These are phyloP conservation scores for mouse (Mus musculus) DNA, from an alignment of 2,113 vertebrate species.

Conservation along the genomic window DNA sequence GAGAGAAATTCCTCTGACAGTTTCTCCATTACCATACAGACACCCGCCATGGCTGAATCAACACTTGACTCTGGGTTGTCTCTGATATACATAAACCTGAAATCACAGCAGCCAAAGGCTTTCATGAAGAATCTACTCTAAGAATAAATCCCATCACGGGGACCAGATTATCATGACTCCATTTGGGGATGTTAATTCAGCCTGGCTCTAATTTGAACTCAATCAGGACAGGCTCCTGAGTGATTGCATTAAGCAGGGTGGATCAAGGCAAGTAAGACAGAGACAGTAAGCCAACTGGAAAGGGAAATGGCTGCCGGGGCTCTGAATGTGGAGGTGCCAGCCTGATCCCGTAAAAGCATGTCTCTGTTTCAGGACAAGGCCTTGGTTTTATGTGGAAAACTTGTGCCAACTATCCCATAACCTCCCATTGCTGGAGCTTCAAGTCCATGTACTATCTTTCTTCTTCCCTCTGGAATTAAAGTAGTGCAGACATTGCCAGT, in stretches of 20 bases:
- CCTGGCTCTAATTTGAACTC: constrained; percentile 57
- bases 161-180: background rate
- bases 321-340: background rate
- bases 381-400: background rate
- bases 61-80: background rate
- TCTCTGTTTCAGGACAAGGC: background rate
- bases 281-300: constrained; percentile 22
- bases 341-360: background rate
- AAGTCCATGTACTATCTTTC: background rate
- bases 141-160: constrained; percentile 26
- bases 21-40: background rate
- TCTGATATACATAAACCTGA: background rate
- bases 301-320: background rate
- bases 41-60: background rate
- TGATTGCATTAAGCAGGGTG: constrained; percentile 24
- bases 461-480: background rate
- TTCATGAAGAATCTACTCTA: constrained; percentile 21
- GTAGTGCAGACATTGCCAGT: background rate
- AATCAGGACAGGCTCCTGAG: background rate
- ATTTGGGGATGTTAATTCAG: constrained; percentile 9
- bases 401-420: background rate
- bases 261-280: constrained; percentile 20
- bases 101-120: background rate
- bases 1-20: background rate
- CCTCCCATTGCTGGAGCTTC: background rate